phyloP scores from a whole-genome alignment of 2,797 vertebrate genomes.

The Pseudotriccus pelzelni region DNA sequence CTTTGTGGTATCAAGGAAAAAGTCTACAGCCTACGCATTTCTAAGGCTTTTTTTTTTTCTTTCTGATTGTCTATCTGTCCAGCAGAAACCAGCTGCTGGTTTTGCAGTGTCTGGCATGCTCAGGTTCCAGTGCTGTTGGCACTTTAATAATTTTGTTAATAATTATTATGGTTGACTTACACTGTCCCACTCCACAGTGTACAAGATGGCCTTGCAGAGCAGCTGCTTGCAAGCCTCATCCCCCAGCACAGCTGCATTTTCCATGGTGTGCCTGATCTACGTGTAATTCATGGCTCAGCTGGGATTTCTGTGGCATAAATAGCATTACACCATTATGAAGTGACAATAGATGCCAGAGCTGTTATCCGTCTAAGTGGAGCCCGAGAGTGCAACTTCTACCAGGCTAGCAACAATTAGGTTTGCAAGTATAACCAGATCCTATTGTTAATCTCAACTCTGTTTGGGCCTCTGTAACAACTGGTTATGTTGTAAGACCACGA shows the following conservation, averaged over 20 bases:
- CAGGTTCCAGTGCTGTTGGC: not conserved
- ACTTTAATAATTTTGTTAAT: not conserved
- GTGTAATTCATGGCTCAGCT: constrained; percentile 27
- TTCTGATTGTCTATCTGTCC: not conserved
- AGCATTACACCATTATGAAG: constrained; percentile 17
- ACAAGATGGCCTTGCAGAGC: not conserved
- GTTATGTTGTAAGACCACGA: constrained; percentile 36
- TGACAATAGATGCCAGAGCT: constrained; percentile 40
- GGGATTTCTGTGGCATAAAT: constrained; percentile 44
- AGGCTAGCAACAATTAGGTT: constrained; percentile 22
- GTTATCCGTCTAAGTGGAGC: not conserved
- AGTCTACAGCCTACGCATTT: not conserved
- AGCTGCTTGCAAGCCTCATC: not conserved
- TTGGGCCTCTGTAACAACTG: constrained; percentile 44
- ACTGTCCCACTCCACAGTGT: not conserved
- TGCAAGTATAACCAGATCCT: constrained; percentile 38
- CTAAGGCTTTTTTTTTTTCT: not conserved
- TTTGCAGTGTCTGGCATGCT: not conserved
- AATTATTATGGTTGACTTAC: not conserved
- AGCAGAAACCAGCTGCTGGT: not conserved
- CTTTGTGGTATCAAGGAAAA: not conserved
- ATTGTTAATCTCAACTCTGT: constrained; percentile 37
- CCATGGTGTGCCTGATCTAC: not conserved
- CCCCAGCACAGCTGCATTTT: not conserved
- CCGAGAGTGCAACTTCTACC: not conserved